Percentiles rank a stretch among this genome's conserved stretches.
Conservation (phyloP, 2,888 invertebrate species). For the Conus canariensis region DNA sequence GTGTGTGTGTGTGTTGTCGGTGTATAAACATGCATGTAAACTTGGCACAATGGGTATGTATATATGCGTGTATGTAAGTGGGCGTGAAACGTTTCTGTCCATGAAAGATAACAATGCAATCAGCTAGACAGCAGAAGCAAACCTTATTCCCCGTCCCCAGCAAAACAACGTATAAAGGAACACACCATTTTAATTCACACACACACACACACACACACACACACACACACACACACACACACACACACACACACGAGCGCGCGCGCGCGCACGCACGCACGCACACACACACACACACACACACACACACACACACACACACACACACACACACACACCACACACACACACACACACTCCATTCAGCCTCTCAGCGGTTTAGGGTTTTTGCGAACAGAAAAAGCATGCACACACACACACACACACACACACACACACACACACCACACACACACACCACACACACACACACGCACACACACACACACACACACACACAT, state of each 20-base stretch:
- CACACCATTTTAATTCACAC: neutral
- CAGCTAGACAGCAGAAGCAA: neutral
- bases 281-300: neutral
- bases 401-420: neutral
- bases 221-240: conserved; percentile 2
- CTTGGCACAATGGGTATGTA: too few relatives aligned
- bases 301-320: neutral
- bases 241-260: neutral
- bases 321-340: neutral
- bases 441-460: conserved; percentile 10
- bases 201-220: conserved; percentile 3
- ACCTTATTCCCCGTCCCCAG: neutral
- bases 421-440: conserved; percentile 26
- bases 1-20: too few relatives aligned
- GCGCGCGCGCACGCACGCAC: neutral
- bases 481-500: conserved; percentile 27
- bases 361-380: too few relatives aligned
- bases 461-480: conserved; percentile 8
- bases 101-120: neutral
- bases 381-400: too few relatives aligned
- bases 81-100: neutral
- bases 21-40: too few relatives aligned
- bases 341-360: neutral
- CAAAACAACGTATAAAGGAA: too few relatives aligned
- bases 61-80: neutral